These are phyloP conservation scores for Hydropotes inermis DNA, from an alignment of 2,113 vertebrate species.

Conservation along the genomic window DNA sequence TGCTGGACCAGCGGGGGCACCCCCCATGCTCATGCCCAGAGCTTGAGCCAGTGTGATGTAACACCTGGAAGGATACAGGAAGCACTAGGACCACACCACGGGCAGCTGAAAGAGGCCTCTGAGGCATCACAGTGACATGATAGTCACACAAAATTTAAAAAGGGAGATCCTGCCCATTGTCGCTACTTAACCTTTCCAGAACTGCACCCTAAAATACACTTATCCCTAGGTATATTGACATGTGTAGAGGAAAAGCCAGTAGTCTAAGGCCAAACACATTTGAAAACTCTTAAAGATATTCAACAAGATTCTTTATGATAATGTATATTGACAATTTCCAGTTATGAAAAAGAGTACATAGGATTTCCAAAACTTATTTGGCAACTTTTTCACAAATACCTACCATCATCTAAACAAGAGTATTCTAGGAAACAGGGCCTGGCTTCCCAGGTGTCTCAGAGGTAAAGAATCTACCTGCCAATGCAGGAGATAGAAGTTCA, in stretches of 20 bases:
- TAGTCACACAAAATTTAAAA: neutral
- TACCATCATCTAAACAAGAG: neutral
- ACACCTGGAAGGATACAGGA: conserved; percentile 83
- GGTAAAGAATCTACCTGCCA: neutral
- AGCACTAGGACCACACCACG: neutral
- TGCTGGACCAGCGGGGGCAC: conserved; percentile 95
- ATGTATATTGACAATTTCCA: neutral
- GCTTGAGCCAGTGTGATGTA: conserved; percentile 98
- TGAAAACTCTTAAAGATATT: neutral
- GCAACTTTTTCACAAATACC: neutral
- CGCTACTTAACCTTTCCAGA: neutral
- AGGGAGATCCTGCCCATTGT: neutral
- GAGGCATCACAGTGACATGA: neutral
- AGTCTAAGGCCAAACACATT: neutral
- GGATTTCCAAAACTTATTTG: neutral
- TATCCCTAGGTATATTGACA: neutral
- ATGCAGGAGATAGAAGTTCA: neutral
- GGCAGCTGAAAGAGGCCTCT: accelerated
- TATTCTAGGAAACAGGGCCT: neutral
- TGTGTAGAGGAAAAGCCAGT: neutral
- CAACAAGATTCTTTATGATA: neutral
- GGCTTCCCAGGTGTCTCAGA: neutral
- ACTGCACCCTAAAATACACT: neutral
- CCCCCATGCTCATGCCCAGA: conserved; percentile 97
- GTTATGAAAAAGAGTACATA: neutral